Evolutionary conservation across 2,113 vertebrate genomes (phyloP).

Genomic region (Anguilla japonica): DNA sequence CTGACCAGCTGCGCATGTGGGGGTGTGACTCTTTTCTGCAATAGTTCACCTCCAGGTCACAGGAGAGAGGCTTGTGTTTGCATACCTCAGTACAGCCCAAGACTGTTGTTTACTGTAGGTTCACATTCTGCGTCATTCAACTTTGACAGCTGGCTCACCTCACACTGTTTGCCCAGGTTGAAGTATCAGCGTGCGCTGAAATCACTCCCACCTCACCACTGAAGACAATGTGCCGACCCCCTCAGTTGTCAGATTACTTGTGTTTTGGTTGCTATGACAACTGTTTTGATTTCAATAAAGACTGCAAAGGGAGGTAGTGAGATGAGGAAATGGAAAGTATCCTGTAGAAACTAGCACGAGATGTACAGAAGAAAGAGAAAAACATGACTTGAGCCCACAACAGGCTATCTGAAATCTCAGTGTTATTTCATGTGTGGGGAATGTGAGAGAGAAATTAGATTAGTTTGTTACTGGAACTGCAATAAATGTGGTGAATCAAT

Average conservation of each 20-base stretch:
- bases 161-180: background rate
- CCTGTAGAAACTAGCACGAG: background rate
- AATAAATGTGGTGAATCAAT: slow-evolving; percentile 28
- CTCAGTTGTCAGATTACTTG: background rate
- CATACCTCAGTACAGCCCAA: slow-evolving; percentile 20
- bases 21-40: background rate
- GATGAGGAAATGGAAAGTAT: background rate
- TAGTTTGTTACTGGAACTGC: slow-evolving; percentile 28
- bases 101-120: background rate
- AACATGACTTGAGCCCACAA: background rate
- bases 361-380: background rate
- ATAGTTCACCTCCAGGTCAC: background rate
- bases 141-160: background rate
- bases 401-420: too few species aligned
- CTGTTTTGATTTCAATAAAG: background rate
- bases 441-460: background rate
- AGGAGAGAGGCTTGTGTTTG: slow-evolving; percentile 35
- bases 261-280: background rate
- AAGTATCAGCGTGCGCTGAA: background rate
- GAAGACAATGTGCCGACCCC: background rate
- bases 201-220: background rate
- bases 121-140: background rate
- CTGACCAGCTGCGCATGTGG: background rate
- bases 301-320: background rate
- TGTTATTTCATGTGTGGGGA: background rate